Percentiles rank a stretch among this genome's conserved stretches.
Evolutionary conservation across 2,113 vertebrate species (phyloP).

Genomic region (Gymnocephalus cernua): DNA sequence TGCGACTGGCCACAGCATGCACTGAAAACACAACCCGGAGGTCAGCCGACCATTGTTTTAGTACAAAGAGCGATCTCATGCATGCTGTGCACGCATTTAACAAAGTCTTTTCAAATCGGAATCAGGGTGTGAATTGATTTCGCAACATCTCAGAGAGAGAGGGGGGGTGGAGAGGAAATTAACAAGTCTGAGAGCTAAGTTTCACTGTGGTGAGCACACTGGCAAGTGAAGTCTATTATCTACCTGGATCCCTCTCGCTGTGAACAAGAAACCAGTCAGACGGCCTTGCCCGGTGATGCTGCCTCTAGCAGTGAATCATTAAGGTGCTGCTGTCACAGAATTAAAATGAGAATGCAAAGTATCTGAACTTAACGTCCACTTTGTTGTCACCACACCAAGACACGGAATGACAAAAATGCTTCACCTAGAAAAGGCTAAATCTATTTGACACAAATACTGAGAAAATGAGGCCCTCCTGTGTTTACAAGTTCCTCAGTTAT

Average conservation of each 20-base stretch:
- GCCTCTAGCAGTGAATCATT: slow-evolving; percentile 71
- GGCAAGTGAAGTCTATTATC: slow-evolving; percentile 51
- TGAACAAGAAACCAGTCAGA: slow-evolving; percentile 75
- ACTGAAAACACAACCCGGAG: background rate
- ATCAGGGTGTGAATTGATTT: slow-evolving; percentile 53
- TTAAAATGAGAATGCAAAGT: slow-evolving; percentile 75
- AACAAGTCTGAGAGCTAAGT: slow-evolving; percentile 53
- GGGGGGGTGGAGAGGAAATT: slow-evolving; percentile 48
- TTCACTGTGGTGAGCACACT: slow-evolving; percentile 42
- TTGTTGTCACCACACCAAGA: slow-evolving; percentile 56
- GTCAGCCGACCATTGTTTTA: slow-evolving; percentile 4
- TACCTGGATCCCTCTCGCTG: slow-evolving; percentile 24
- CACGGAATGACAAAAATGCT: slow-evolving; percentile 69
- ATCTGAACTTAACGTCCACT: slow-evolving; percentile 60
- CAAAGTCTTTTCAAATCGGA: slow-evolving; percentile 22
- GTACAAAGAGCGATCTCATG: background rate
- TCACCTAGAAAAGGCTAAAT: background rate
- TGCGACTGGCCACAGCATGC: background rate
- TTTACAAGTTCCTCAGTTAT: background rate
- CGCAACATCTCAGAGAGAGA: slow-evolving; percentile 42
- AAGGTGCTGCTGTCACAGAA: slow-evolving; percentile 51
- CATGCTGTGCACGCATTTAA: slow-evolving; percentile 26
- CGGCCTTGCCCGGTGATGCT: slow-evolving; percentile 41
- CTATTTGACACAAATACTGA: background rate
- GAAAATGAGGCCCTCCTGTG: background rate